phyloP scores from a whole-genome alignment of 2,113 vertebrate species.

The Sceloporus tristichus region DNA sequence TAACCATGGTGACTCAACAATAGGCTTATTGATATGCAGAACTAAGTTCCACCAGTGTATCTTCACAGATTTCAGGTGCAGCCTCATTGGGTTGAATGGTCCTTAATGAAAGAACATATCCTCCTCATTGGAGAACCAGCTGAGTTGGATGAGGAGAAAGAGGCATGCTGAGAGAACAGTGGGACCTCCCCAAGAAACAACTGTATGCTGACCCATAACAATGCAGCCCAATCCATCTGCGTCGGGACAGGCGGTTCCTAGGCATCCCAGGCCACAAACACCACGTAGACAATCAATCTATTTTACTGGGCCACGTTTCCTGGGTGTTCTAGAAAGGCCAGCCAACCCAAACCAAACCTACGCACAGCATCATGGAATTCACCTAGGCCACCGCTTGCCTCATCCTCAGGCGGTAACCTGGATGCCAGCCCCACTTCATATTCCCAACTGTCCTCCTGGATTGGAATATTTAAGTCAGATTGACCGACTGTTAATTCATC shows the following conservation, averaged over 20 bases:
- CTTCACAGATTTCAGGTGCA: not conserved
- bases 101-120: not conserved
- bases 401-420: not conserved
- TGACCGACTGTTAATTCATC: slow-evolving; percentile 85
- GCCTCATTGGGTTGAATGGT: not conserved
- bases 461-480: slow-evolving; percentile 10
- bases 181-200: not conserved
- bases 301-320: not conserved
- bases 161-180: not conserved
- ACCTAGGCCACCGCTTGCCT: not conserved
- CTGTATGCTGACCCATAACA: no score
- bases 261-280: not conserved
- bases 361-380: not conserved
- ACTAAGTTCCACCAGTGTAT: not conserved
- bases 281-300: not conserved
- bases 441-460: not conserved
- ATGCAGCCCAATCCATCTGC: not conserved
- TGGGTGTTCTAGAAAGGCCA: not conserved
- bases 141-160: not conserved
- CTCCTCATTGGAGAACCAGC: not conserved
- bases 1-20: slow-evolving; percentile 2
- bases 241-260: no score
- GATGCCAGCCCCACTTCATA: not conserved
- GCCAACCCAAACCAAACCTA: no score
- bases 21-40: not conserved